These are phyloP conservation scores for Orius insidiosus DNA, from an alignment of 1,140 invertebrate genomes.

Conservation along the genomic window DNA sequence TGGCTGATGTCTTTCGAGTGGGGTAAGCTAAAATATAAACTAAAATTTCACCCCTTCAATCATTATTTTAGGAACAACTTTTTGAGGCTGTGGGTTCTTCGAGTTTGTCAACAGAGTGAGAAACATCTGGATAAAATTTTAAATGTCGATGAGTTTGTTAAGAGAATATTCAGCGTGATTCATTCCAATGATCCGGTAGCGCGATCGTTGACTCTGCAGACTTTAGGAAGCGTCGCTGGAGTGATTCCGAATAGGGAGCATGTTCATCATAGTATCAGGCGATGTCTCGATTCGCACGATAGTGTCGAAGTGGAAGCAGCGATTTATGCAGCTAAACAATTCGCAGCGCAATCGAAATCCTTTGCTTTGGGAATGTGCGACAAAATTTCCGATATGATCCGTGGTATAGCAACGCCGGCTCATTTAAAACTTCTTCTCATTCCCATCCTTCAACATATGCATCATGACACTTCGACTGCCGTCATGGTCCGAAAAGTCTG, in stretches of 20 bases:
- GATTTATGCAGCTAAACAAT: constrained; percentile 83
- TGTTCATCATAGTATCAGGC: constrained; percentile 85
- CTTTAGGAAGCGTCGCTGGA: constrained; percentile 75
- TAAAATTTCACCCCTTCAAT: constrained; percentile 3
- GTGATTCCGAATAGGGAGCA: constrained; percentile 87
- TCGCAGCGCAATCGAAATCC: constrained; percentile 80
- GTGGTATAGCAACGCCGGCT: constrained; percentile 75
- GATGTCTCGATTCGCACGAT: constrained; percentile 85
- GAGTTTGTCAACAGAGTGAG: constrained; percentile 87
- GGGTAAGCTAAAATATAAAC: constrained; percentile 35
- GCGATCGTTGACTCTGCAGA: constrained; percentile 72
- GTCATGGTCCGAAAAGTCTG: constrained; percentile 62
- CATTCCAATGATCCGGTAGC: constrained; percentile 92
- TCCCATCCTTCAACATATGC: constrained; percentile 82
- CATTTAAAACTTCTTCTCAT: constrained; percentile 82
- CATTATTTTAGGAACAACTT: constrained; percentile 56
- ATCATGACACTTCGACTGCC: constrained; percentile 74
- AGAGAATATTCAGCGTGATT: constrained; percentile 83
- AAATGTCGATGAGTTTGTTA: constrained; percentile 89
- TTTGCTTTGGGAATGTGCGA: constrained; percentile 94
- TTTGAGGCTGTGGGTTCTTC: constrained; percentile 76
- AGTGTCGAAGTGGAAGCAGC: constrained; percentile 89
- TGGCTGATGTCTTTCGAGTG: constrained; percentile 84
- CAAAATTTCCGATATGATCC: constrained; percentile 89
- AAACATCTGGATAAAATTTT: constrained; percentile 93